Base-by-base conservation (phyloP, 2,888 invertebrate genomes). In the Cylloceria caligata region DNA sequence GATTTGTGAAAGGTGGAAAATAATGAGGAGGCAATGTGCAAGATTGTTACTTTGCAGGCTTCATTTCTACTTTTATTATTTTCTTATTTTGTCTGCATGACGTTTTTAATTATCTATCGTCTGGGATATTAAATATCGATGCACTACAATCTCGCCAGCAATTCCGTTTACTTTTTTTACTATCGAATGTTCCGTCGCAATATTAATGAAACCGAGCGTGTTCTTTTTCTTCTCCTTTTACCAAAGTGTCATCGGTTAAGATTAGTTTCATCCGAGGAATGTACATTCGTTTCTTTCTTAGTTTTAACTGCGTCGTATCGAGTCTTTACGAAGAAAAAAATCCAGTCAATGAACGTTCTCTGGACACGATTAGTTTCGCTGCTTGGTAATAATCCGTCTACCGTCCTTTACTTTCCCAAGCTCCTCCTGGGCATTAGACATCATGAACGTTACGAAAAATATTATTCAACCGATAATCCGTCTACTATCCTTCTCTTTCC, bases 321-420 rank as follows among this genome's bases (percentile, higher is more conserved):
- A 19, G 57, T 60, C 65, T 42, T n/a, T 16, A 71, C n/a, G 64
- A 68, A 45, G 60, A n/a, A 60, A 60, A 71, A 72, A 76, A 76
- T 81, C 67, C 76, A 62, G 24, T 21, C 49, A 16, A 16, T 21
- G 67, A 60, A 71, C 69, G 69, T 62, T 62, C 36, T 57, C 0
- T 24, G 62, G 72, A n/a, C n/a, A 65, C 65, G 57, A 42, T 71
- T 42, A 16, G 57, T 47, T 65, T 24, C 49, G 16, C 21, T 9
- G 24, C n/a, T 64, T 19, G 21, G 47, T n/a, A n/a, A n/a, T 83
- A 74, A 55, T 52, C 9, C 16, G 27, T 55, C 57, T 16, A 34
- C n/a, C n/a, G n/a, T n/a, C 19, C 57, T 11, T 55, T 11, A 52
- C 16, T 30, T 24, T 34, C 30, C 39, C 47, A 19, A 21, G n/a